phyloP scores from a whole-genome alignment of 2,113 vertebrate species.

The Dasypus novemcinctus region DNA sequence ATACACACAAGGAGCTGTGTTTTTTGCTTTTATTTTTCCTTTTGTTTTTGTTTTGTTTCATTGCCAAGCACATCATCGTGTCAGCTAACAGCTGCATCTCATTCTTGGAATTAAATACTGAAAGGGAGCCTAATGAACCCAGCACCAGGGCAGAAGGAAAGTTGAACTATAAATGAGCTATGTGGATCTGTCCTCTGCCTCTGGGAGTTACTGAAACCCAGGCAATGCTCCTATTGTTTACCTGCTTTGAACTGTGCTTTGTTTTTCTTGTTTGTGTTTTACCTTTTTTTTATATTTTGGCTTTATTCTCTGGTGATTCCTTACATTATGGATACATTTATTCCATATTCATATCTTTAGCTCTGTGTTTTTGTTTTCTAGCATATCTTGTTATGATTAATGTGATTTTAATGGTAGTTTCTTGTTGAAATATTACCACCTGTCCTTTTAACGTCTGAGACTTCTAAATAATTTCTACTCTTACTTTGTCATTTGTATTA shows the following conservation, averaged over 20 bases:
- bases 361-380: not conserved
- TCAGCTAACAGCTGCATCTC: not conserved
- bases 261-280: not conserved
- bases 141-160: not conserved
- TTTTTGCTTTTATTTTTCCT: not conserved
- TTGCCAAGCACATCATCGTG: not conserved
- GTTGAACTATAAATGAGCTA: not conserved
- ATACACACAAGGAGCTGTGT: not conserved
- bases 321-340: not conserved
- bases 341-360: not conserved
- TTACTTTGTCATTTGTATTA: not conserved
- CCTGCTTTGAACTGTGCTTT: not conserved
- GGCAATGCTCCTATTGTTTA: fast-evolving
- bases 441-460: not conserved
- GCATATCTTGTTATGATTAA: not conserved
- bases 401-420: not conserved
- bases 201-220: not conserved
- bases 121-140: not conserved
- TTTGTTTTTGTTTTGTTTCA: not conserved
- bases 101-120: not conserved
- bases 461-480: not conserved
- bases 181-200: not conserved
- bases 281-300: not conserved
- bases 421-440: not conserved
- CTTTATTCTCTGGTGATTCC: not conserved